Percentiles rank a stretch among this genome's conserved stretches.
These are phyloP conservation scores for Drosophila suzukii DNA, from an alignment of 1,140 invertebrate genomes.

Conservation along the genomic window DNA sequence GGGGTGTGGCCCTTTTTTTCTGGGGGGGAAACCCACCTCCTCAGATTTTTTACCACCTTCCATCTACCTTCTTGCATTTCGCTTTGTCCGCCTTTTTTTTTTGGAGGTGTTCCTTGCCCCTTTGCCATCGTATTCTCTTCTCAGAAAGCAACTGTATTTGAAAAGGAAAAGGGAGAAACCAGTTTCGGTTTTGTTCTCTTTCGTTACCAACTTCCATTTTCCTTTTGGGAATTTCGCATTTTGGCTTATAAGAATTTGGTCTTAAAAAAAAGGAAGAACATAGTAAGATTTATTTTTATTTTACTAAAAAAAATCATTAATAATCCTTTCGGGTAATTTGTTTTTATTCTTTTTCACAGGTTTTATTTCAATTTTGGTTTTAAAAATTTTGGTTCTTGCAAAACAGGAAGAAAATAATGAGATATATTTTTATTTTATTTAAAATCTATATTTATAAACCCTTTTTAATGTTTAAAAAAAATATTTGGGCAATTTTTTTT, in stretches of 20 bases:
- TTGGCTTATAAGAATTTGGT: neutral
- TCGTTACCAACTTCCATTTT: slow-evolving; percentile 61
- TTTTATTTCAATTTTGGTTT: neutral
- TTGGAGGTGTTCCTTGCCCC: neutral
- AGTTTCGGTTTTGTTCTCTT: slow-evolving; percentile 64
- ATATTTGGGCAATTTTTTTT: neutral
- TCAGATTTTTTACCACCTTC: neutral
- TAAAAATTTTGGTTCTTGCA: no score
- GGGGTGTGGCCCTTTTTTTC: neutral
- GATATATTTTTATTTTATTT: neutral
- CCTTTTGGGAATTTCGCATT: slow-evolving; percentile 61
- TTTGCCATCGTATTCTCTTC: slow-evolving; percentile 21
- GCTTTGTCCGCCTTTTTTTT: slow-evolving; percentile 14
- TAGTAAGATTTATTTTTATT: neutral
- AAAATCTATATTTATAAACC: neutral
- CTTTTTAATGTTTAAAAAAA: neutral
- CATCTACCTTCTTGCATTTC: slow-evolving; percentile 1
- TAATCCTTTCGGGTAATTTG: no score
- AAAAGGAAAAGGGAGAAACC: slow-evolving; percentile 82
- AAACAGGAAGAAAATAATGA: neutral
- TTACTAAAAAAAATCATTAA: no score
- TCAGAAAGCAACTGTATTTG: slow-evolving; percentile 76
- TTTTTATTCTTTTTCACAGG: no score
- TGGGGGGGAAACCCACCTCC: neutral
- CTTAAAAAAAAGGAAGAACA: neutral